Evolutionary conservation across 2,888 invertebrate genomes (phyloP).

Genomic region (Pammene fasciana): DNA sequence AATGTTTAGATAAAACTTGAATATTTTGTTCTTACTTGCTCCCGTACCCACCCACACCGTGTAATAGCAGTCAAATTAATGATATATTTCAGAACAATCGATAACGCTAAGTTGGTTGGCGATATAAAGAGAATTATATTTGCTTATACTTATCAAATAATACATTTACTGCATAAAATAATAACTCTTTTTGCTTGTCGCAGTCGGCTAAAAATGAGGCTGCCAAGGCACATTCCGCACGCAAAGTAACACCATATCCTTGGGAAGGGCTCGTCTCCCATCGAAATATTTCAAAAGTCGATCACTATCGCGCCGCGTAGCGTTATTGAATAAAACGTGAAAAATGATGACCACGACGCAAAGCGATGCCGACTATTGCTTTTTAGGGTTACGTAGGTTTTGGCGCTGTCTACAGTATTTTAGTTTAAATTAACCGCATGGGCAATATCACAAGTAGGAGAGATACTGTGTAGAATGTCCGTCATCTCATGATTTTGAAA

Average conservation of each 20-base stretch:
- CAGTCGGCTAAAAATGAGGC: constrained; percentile 23
- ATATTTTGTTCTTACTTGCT: too few relatives aligned
- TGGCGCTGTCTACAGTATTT: background rate
- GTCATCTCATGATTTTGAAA: too few relatives aligned
- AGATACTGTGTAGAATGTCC: too few relatives aligned
- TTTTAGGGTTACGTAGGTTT: constrained; percentile 30
- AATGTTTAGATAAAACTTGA: too few relatives aligned
- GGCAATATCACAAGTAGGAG: too few relatives aligned
- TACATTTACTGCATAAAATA: too few relatives aligned
- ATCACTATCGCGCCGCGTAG: constrained; percentile 80
- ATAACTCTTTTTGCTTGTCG: constrained; percentile 6
- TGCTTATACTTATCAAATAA: background rate
- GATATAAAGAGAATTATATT: too few relatives aligned
- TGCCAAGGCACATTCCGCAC: constrained; percentile 69
- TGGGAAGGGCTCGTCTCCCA: constrained; percentile 77
- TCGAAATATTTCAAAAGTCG: constrained; percentile 81
- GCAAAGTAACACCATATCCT: constrained; percentile 83
- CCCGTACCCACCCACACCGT: too few relatives aligned
- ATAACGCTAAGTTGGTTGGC: too few relatives aligned
- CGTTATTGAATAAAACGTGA: constrained; percentile 83
- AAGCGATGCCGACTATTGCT: constrained; percentile 70
- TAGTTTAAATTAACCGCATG: too few relatives aligned
- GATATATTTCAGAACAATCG: too few relatives aligned
- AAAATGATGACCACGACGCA: constrained; percentile 79
- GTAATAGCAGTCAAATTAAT: too few relatives aligned